phyloP scores from a whole-genome alignment of 2,888 invertebrate genomes.

The Acronicta alni region DNA sequence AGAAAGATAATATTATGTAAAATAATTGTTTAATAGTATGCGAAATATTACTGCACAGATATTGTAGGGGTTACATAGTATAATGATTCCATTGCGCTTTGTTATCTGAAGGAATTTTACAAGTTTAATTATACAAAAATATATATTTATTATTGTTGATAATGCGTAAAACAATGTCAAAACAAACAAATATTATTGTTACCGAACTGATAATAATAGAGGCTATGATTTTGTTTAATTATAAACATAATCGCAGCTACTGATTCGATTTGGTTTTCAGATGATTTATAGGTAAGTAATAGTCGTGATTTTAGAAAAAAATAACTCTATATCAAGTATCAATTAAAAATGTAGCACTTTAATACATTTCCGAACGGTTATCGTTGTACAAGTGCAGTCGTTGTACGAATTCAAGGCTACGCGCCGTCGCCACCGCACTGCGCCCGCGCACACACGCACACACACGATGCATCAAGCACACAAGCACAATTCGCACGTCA shows the following conservation, averaged over 20 bases:
- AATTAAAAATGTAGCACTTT: constrained; percentile 50
- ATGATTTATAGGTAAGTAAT: neutral
- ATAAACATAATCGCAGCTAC: neutral
- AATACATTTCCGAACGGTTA: constrained; percentile 72
- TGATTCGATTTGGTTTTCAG: neutral
- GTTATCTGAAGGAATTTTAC: constrained; percentile 34
- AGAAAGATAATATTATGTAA: constrained; percentile 1
- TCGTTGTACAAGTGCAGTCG: constrained; percentile 81
- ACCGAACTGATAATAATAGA: constrained; percentile 17
- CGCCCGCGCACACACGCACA: constrained; percentile 58
- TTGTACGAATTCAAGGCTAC: constrained; percentile 84
- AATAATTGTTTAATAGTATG: neutral
- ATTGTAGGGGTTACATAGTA: constrained; percentile 24
- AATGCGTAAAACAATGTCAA: neutral
- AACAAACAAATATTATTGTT: constrained; percentile 29
- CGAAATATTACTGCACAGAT: constrained; percentile 24
- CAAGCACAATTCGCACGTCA: constrained; percentile 47
- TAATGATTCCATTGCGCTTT: constrained; percentile 31
- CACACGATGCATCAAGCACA: constrained; percentile 43
- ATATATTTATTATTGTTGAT: constrained; percentile 4
- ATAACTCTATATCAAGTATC: constrained; percentile 11
- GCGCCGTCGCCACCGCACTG: constrained; percentile 46
- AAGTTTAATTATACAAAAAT: constrained; percentile 29
- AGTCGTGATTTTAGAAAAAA: constrained; percentile 2
- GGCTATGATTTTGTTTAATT: constrained; percentile 13